These are phyloP conservation scores for Ageneiosus marmoratus DNA, from an alignment of 2,113 vertebrate species.

Conservation along the genomic window DNA sequence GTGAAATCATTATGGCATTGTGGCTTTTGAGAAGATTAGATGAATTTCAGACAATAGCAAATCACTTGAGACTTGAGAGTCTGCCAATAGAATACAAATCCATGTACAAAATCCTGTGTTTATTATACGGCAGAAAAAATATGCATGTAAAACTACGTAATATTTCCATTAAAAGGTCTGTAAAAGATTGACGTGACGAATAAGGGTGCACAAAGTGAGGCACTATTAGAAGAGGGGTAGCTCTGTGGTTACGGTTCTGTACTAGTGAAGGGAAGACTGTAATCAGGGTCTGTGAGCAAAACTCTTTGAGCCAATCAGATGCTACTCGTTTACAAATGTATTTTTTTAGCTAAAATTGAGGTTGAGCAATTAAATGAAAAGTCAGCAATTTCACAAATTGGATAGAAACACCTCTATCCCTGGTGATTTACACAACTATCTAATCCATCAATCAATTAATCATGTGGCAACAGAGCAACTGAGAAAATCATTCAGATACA, in stretches of 20 bases:
- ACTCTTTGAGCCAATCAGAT: background rate
- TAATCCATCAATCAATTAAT: background rate
- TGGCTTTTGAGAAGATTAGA: background rate
- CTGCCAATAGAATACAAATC: background rate
- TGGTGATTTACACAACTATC: background rate
- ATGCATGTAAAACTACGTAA: background rate
- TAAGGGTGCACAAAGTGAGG: background rate
- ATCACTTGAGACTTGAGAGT: background rate
- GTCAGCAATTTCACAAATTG: background rate
- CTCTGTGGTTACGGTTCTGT: background rate
- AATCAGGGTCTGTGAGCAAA: background rate
- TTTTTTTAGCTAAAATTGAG: background rate
- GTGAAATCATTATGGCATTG: conserved; percentile 6
- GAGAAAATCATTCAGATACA: too few species aligned
- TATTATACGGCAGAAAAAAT: background rate
- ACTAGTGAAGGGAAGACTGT: background rate
- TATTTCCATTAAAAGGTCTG: background rate
- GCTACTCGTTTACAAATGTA: background rate
- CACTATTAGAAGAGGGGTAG: background rate
- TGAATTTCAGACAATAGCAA: conserved; percentile 5
- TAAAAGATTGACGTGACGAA: background rate
- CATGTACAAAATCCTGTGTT: background rate
- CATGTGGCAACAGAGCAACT: too few species aligned
- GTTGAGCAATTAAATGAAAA: background rate
- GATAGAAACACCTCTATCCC: background rate